Conservation (phyloP, 2,113 vertebrate species). For the Peucedramus taeniatus region DNA sequence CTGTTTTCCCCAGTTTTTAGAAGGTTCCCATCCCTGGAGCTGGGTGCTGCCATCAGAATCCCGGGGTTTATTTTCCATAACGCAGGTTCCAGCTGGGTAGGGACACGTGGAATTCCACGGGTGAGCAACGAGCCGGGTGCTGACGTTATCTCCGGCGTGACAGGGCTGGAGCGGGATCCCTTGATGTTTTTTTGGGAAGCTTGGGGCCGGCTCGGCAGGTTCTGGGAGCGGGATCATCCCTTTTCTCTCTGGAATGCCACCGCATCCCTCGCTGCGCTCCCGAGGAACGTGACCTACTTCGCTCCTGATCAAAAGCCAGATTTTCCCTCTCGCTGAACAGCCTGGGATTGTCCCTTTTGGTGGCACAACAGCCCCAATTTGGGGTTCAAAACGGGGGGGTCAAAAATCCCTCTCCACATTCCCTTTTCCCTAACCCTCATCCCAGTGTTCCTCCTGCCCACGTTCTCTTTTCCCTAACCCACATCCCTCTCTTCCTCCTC, state of each 20-base stretch:
- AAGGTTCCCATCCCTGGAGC: background rate
- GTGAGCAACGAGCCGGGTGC: fast-evolving
- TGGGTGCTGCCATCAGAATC: background rate
- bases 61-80: background rate
- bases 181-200: background rate
- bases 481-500: fast-evolving
- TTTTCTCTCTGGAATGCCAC: background rate
- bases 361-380: background rate
- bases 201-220: background rate
- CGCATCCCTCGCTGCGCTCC: fast-evolving
- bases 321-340: background rate
- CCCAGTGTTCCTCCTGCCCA: fast-evolving
- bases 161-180: background rate
- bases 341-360: background rate
- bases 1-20: background rate
- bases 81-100: background rate
- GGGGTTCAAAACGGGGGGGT: background rate
- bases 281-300: background rate
- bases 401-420: background rate
- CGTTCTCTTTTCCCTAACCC: too few relatives aligned
- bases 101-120: background rate
- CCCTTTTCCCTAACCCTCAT: background rate
- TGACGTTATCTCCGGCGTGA: background rate
- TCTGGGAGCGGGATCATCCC: background rate
- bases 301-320: background rate